phyloP scores from a whole-genome alignment of 2,888 invertebrate genomes.

The Nysson spinosus region DNA sequence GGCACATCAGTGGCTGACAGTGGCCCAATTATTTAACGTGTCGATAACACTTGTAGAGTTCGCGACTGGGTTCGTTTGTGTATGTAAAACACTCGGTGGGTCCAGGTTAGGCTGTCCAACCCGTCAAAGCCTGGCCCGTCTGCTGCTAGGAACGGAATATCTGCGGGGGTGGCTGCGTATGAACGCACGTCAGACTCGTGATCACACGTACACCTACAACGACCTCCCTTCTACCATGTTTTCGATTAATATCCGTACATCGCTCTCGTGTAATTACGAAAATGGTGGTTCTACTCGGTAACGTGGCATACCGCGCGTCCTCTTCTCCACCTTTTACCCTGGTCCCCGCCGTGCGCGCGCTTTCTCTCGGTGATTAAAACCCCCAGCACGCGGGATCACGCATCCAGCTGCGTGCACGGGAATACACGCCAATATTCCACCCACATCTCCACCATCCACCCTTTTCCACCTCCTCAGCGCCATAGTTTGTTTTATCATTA shows the following conservation, averaged over 20 bases:
- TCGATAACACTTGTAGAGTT: conserved; percentile 31
- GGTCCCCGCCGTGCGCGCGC: not conserved
- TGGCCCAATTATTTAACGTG: conserved; percentile 32
- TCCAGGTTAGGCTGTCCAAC: conserved; percentile 1
- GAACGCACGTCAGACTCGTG: conserved; percentile 4
- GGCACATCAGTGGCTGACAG: conserved; percentile 3
- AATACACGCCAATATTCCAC: conserved; percentile 32
- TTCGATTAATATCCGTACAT: conserved; percentile 63
- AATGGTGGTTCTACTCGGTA: conserved; percentile 44
- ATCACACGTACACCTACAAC: not conserved
- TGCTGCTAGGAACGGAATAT: not conserved
- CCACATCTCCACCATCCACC: too few species aligned
- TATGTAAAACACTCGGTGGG: not conserved
- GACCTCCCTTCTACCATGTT: not conserved
- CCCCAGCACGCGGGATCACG: conserved; percentile 37
- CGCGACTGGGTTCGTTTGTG: conserved; percentile 7
- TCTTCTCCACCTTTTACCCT: conserved; percentile 36
- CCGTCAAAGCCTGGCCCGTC: not conserved
- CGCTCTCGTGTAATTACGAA: conserved; percentile 61
- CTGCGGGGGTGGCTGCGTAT: conserved; percentile 20
- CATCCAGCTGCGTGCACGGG: conserved; percentile 35
- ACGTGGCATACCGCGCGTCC: conserved; percentile 24
- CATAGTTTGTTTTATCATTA: conserved; percentile 39
- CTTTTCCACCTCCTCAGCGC: conserved; percentile 13
- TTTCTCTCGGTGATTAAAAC: conserved; percentile 44